A percentile compares a stretch with the other conserved stretches of the same genome.
These are phyloP conservation scores for Hydrochoerus hydrochaeris DNA, from an alignment of 2,113 vertebrate genomes.

Conservation along the genomic window DNA sequence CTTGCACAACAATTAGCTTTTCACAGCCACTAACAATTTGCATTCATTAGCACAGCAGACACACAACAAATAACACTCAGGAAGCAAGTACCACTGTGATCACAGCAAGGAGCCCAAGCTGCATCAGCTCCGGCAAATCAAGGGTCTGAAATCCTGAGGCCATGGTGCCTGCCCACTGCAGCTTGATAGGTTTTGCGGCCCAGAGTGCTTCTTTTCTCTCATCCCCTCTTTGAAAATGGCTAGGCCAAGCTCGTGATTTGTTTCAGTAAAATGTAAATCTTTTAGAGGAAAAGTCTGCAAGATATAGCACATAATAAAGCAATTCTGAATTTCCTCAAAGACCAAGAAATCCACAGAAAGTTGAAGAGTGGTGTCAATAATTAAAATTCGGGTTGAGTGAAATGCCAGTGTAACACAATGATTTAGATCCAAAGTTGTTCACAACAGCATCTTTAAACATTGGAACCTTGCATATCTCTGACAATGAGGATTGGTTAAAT, in stretches of 20 bases:
- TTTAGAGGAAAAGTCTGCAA: constrained; percentile 48
- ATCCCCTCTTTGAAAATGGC: neutral
- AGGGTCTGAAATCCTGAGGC: neutral
- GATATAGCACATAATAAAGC: neutral
- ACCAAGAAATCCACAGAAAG: constrained; percentile 3
- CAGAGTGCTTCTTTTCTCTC: neutral
- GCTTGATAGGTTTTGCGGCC: neutral
- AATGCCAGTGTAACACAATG: neutral
- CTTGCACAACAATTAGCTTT: constrained; percentile 77
- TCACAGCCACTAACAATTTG: constrained; percentile 76
- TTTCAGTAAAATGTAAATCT: constrained; percentile 15
- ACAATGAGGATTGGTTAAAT: neutral
- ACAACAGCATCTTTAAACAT: neutral
- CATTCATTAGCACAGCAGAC: constrained; percentile 70
- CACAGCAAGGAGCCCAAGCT: neutral
- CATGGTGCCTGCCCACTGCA: neutral
- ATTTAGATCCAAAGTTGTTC: constrained; percentile 1
- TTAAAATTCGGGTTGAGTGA: neutral
- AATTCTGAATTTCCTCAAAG: constrained; percentile 52
- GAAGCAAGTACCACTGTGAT: neutral
- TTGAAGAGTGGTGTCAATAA: neutral
- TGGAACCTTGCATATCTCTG: neutral
- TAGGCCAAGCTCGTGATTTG: neutral
- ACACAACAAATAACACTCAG: constrained; percentile 25
- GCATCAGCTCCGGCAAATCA: neutral